A percentile compares a stretch with the other conserved stretches of the same genome.
phyloP scores from a whole-genome alignment of 2,113 vertebrate species.

The Alectura lathami region DNA sequence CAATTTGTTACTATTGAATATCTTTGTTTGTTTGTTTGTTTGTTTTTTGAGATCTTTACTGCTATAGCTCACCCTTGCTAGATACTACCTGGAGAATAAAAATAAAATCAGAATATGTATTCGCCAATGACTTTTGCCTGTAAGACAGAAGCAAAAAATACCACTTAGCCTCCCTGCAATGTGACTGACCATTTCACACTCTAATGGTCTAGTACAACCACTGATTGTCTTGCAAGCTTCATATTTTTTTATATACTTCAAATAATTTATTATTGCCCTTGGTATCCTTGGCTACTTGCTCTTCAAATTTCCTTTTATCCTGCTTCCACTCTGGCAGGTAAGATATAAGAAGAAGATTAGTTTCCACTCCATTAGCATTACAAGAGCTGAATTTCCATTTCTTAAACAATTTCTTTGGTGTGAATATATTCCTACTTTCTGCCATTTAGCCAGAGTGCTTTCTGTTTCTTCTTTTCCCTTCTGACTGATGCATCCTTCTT shows the following conservation, averaged over 20 bases:
- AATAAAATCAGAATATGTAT: neutral
- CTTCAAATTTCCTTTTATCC: constrained; percentile 30
- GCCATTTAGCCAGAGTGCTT: neutral
- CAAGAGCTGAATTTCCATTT: constrained; percentile 3
- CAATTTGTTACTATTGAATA: neutral
- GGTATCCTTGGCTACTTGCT: neutral
- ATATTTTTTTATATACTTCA: neutral
- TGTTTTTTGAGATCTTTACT: neutral
- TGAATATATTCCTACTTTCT: neutral
- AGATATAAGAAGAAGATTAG: neutral
- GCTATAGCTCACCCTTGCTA: neutral
- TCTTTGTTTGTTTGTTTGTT: too few species aligned
- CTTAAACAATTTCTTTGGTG: neutral
- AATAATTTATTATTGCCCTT: neutral
- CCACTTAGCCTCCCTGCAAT: neutral
- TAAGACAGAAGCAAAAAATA: neutral
- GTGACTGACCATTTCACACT: neutral
- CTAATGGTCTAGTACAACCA: neutral
- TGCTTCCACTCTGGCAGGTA: neutral
- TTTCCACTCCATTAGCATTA: constrained; percentile 17
- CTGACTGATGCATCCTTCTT: neutral
- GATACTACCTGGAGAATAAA: neutral
- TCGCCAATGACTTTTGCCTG: neutral
- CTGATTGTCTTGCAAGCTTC: neutral
- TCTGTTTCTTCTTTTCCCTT: neutral